phyloP scores from a whole-genome alignment of 2,113 vertebrate species.

The Ariopsis seemanni region DNA sequence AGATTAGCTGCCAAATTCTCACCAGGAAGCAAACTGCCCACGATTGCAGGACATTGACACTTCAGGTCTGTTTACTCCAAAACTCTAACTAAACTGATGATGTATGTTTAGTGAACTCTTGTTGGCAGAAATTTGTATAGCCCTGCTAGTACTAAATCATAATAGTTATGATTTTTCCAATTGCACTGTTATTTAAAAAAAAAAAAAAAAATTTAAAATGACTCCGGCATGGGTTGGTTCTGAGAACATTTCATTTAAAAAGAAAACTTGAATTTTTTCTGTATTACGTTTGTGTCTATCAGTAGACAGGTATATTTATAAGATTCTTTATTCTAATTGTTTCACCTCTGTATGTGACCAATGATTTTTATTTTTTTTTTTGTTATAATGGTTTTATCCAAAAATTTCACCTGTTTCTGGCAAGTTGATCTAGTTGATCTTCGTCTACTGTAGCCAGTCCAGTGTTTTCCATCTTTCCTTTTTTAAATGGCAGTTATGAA shows the following conservation, averaged over 20 bases:
- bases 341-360: conserved; percentile 23
- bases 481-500: conserved; percentile 18
- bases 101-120: conserved; percentile 35
- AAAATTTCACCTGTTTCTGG: conserved; percentile 22
- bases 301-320: conserved; percentile 57
- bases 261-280: conserved; percentile 74
- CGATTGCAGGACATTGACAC: conserved; percentile 32
- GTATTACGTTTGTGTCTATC: conserved; percentile 63
- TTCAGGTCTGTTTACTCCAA: conserved; percentile 49
- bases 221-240: conserved; percentile 51
- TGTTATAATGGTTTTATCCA: conserved; percentile 15
- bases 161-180: conserved; percentile 57
- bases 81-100: conserved; percentile 24
- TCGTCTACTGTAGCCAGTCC: conserved; percentile 39
- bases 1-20: conserved; percentile 50
- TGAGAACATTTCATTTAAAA: conserved; percentile 66
- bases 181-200: conserved; percentile 71
- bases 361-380: conserved; percentile 5
- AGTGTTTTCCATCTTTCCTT: conserved; percentile 1
- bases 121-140: conserved; percentile 41
- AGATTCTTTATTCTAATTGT: conserved; percentile 32
- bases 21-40: conserved; percentile 37
- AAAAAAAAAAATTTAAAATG: conserved; percentile 61
- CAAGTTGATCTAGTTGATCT: conserved; percentile 15
- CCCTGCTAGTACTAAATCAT: conserved; percentile 51